phyloP scores from a whole-genome alignment of 2,888 invertebrate species.

The Onchidella celtica region DNA sequence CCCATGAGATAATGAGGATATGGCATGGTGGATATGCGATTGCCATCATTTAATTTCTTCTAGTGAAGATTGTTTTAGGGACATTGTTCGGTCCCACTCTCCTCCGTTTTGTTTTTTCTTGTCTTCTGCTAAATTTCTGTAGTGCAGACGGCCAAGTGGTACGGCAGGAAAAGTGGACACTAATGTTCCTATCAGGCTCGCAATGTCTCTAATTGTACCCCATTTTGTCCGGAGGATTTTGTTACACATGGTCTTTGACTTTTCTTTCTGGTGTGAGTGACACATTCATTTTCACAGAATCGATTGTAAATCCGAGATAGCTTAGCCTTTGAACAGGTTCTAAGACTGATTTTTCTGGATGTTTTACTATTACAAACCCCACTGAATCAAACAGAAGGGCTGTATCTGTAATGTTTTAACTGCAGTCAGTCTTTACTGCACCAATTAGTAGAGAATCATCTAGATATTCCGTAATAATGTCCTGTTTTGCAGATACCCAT shows the following conservation, averaged over 20 bases:
- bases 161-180: slow-evolving; percentile 41
- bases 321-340: slow-evolving; percentile 4
- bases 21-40: slow-evolving; percentile 30
- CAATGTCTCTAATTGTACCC: neutral
- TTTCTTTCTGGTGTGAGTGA: neutral
- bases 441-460: slow-evolving; percentile 24
- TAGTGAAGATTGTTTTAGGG: neutral
- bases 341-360: slow-evolving; percentile 36
- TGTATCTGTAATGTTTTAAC: neutral
- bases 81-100: neutral
- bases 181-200: slow-evolving; percentile 36
- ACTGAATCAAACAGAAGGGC: slow-evolving; percentile 8
- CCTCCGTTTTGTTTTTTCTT: neutral
- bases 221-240: neutral
- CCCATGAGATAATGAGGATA: slow-evolving; percentile 2
- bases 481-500: too few species aligned
- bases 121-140: slow-evolving; percentile 24
- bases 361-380: slow-evolving; percentile 40
- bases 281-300: neutral
- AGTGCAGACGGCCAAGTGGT: slow-evolving; percentile 24
- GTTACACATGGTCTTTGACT: neutral
- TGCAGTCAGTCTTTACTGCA: neutral
- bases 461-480: slow-evolving; percentile 15
- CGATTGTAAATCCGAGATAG: slow-evolving; percentile 18
- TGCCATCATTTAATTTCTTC: slow-evolving; percentile 43